phyloP scores from a whole-genome alignment of 2,113 vertebrate genomes.

The Trachemys scripta region DNA sequence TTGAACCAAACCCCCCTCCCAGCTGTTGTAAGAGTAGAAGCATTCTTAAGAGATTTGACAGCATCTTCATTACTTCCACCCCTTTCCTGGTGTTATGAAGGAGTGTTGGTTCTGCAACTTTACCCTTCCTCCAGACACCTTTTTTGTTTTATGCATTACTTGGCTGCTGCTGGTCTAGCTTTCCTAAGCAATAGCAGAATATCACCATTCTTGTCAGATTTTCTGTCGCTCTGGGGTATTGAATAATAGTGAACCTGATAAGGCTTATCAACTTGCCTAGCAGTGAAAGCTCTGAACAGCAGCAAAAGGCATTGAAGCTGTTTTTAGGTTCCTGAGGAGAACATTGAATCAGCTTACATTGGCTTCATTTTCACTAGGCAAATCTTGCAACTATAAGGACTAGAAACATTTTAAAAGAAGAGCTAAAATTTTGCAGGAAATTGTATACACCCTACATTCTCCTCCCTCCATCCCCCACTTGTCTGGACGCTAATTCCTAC shows the following conservation, averaged over 20 bases:
- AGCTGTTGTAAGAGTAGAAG: not conserved
- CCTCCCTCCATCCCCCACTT: not conserved
- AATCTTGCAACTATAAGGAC: not conserved
- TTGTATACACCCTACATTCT: not conserved
- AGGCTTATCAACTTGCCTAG: not conserved
- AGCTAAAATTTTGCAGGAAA: not conserved
- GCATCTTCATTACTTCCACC: not conserved
- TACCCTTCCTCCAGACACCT: not conserved
- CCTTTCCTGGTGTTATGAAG: not conserved
- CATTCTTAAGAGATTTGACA: not conserved
- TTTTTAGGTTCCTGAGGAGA: not conserved
- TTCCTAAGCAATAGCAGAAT: not conserved
- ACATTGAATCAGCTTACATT: not conserved
- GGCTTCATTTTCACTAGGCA: not conserved
- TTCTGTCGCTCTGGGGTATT: not conserved
- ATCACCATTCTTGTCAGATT: not conserved
- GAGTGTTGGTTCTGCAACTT: not conserved
- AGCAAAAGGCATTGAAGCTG: not conserved
- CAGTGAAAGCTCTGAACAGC: not conserved
- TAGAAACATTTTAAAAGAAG: not conserved
- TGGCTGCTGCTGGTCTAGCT: not conserved
- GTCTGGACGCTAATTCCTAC: not conserved
- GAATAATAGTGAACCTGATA: not conserved
- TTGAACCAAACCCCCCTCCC: not conserved
- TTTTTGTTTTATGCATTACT: not conserved